Conservation (phyloP, 2,113 vertebrate species). For the Aramus guarauna region DNA sequence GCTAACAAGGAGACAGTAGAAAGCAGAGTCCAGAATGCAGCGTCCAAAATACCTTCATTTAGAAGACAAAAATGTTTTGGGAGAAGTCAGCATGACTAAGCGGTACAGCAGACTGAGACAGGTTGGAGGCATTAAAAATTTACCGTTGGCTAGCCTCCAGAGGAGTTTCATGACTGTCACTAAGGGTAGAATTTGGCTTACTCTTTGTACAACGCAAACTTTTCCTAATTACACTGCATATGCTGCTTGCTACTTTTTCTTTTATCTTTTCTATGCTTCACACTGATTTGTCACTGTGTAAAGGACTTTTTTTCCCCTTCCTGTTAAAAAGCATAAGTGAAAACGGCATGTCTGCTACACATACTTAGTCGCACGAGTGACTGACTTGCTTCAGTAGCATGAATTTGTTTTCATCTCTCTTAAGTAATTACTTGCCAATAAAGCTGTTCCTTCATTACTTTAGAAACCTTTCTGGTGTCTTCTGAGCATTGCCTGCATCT, state of each 20-base stretch:
- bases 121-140: background rate
- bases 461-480: constrained; percentile 8
- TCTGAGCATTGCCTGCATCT: background rate
- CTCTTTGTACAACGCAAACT: background rate
- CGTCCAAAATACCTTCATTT: background rate
- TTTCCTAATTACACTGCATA: background rate
- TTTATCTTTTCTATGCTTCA: background rate
- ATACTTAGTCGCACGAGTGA: constrained; percentile 1
- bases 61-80: background rate
- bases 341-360: background rate
- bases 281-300: background rate
- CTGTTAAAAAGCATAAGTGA: background rate
- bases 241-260: background rate
- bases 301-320: background rate
- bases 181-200: background rate
- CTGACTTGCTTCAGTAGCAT: background rate
- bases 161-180: background rate
- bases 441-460: constrained; percentile 40
- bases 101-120: background rate
- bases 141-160: background rate
- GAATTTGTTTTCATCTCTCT: constrained; percentile 43
- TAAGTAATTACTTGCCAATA: constrained; percentile 46
- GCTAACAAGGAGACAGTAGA: background rate
- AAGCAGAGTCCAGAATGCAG: background rate
- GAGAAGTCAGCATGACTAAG: background rate